phyloP scores from a whole-genome alignment of 1,140 invertebrate species.

The Dolichoris vasculosae region DNA sequence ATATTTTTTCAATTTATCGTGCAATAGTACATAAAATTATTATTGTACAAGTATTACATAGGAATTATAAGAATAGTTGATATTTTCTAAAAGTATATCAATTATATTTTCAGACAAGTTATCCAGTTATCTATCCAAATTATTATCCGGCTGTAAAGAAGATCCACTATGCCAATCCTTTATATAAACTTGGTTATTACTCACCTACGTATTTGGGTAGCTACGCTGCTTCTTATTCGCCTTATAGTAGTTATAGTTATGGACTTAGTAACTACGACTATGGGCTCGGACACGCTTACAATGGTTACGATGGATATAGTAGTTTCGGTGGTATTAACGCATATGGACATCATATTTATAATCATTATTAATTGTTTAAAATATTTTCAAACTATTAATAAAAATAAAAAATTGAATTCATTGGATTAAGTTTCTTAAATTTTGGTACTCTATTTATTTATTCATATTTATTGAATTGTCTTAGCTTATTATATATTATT shows the following conservation, averaged over 20 bases:
- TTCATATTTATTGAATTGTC: too few species aligned
- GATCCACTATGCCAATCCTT: constrained; percentile 49
- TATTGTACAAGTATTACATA: too few species aligned
- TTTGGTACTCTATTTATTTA: too few species aligned
- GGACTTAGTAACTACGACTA: constrained; percentile 51
- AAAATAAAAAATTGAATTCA: too few species aligned
- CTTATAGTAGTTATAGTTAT: constrained; percentile 55
- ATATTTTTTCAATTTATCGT: too few species aligned
- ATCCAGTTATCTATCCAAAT: neutral
- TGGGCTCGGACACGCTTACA: constrained; percentile 56
- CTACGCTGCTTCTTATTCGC: constrained; percentile 50
- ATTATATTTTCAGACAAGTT: neutral
- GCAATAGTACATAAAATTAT: too few species aligned
- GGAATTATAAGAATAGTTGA: too few species aligned
- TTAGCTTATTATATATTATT: too few species aligned
- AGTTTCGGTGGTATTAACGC: constrained; percentile 43
- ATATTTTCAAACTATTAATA: neutral
- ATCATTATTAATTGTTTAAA: constrained; percentile 43
- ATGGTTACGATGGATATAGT: constrained; percentile 54
- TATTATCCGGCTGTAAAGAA: constrained; percentile 14
- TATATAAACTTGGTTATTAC: constrained; percentile 30
- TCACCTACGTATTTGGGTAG: constrained; percentile 54
- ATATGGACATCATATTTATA: constrained; percentile 54
- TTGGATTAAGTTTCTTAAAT: too few species aligned
- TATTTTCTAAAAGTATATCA: neutral